Percentiles rank a stretch among this genome's conserved stretches.
phyloP scores from a whole-genome alignment of 2,888 invertebrate genomes.

The Sminthurides aquaticus region DNA sequence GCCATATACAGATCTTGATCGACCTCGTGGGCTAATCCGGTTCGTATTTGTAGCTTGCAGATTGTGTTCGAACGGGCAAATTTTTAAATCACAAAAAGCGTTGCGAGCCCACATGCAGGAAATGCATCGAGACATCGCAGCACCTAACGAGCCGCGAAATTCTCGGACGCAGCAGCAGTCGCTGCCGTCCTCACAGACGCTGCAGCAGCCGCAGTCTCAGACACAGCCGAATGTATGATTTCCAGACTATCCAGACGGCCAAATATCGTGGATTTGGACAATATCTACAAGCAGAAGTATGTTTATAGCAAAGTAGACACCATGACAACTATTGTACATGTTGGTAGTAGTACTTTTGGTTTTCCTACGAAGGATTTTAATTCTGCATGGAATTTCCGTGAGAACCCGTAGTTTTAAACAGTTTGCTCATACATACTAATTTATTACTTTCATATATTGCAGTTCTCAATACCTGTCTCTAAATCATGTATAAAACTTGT shows the following conservation, averaged over 20 bases:
- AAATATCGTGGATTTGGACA: slow-evolving; percentile 4
- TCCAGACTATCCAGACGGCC: not conserved
- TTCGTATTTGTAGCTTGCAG: not conserved
- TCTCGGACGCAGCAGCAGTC: not conserved
- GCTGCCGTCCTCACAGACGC: not conserved
- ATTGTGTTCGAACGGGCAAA: not conserved
- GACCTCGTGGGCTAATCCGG: not conserved
- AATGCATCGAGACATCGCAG: not conserved
- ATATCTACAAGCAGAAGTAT: not conserved
- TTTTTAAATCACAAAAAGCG: slow-evolving; percentile 6
- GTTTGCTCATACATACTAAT: not conserved
- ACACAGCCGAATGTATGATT: slow-evolving; percentile 1
- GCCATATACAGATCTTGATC: not conserved
- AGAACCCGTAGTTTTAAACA: too few relatives aligned
- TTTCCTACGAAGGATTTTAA: too few relatives aligned
- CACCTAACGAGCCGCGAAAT: not conserved
- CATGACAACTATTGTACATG: not conserved
- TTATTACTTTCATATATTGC: not conserved
- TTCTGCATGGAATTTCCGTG: too few relatives aligned
- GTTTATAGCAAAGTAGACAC: not conserved
- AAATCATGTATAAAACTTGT: too few relatives aligned
- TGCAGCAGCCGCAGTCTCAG: not conserved
- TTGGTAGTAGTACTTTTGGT: not conserved
- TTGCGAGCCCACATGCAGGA: slow-evolving; percentile 2
- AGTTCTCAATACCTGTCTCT: not conserved